Base-by-base conservation (phyloP, 1,140 invertebrate genomes). In the Rhagoletis pomonella region DNA sequence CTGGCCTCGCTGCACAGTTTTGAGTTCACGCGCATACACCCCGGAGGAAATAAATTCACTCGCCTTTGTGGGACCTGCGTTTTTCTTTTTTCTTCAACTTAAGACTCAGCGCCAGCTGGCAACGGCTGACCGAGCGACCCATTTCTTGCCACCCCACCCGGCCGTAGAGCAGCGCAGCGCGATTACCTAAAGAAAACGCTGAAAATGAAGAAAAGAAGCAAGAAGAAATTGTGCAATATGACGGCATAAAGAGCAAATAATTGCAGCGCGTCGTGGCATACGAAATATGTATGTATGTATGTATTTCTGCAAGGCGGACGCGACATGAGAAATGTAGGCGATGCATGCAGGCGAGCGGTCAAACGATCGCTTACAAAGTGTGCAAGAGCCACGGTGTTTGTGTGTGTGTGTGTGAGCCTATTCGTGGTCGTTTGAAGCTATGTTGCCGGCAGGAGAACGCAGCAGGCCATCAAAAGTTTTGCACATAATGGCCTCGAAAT, bases 401-500 rank as follows among this genome's bases (percentile, higher is more conserved):
- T 9, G 17, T 62, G 2, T 62, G 12, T 62, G 12, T 62, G n/a
- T 62, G 60, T n/a, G n/a, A 62, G 60, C 60, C 12, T 62, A 14
- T 62, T 17, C 12, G 29, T 29, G 12, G 10, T 12, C 10, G 60
- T 62, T 17, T 62, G 60, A 7, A 62, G 60, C 4, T 17, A 62
- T 17, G 60, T 12, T 17, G 67, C 67, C 39, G 14, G 67, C 14
- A 50, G 73, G 44, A 44, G 19, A 19, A 19, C n/a, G 47, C 47
- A 47, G 6, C 19, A n/a, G 47, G 47, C 17, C 47, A 17, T 81
- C 50, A 10, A 81, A 81, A 58, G n/a, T 81, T 81, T 81, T 81
- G 73, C 73, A 81, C 44, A 81, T 55, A 81, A 81, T 81, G 73
- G 73, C 73, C 73, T 81, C 44, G 73, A 81, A 81, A 81, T 81